Base-by-base conservation (phyloP, 2,888 invertebrate species). In the Scelioninae gen. 1 region DNA sequence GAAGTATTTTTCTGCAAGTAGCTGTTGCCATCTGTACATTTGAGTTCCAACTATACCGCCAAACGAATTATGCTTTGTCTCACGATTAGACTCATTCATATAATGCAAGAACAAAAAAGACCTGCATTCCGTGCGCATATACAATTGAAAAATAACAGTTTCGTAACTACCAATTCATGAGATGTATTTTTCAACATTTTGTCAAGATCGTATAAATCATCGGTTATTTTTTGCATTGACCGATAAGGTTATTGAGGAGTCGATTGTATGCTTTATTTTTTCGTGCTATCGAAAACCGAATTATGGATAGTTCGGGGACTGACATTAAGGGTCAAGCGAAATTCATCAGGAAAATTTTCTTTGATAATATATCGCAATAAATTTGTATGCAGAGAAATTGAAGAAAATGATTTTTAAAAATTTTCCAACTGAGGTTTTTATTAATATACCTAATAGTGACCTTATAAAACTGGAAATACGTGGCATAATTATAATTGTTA, bases 21-120 rank as follows among this genome's bases (percentile, higher is more conserved):
- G 84, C 90, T 90, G 83, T 87, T 90, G 90, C 90, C 91, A 91
- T 91, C 89, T 91, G 86, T 89, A 84, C 56, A 79, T 23, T 32
- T 32, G 13, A 32, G 31, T 62, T 38, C 29, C 45, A 79, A 79
- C 79, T 79, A 74, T 15, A 9, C 11, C 40, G 38, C 32, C 38
- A 23, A 15, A 40, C 23, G 32, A 29, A 32, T 65, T 58, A n/a
- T n/a, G 63, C 78, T 79, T 79, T 72, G 78, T 79, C 55, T 58
- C 32, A 32, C 16, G 15, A 10, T 38, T 45, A 38, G 23, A 23
- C 4, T 23, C 23, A 23, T 23, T 23, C 23, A 23, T 2, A 23
- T 23, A 23, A 47, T 77, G 60, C 76, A 60, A 23, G 23, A 3
- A 51, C 45, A 71, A 15, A 47, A 38, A 43, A 43, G 11, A 38